phyloP scores from a whole-genome alignment of 1,140 invertebrate species.

The Lerema accius region DNA sequence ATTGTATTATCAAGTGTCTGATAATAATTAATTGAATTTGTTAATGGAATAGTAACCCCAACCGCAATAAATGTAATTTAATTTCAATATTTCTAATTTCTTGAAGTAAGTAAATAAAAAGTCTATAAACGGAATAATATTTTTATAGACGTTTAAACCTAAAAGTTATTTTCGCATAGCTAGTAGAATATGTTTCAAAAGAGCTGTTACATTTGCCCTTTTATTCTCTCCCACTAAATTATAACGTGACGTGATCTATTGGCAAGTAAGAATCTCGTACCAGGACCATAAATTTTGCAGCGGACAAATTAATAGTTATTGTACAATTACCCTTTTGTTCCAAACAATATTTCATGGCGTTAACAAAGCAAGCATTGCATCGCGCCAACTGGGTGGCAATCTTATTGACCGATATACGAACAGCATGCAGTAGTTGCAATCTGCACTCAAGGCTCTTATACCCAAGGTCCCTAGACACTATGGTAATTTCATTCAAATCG shows the following conservation, averaged over 20 bases:
- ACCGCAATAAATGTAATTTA: too few species aligned
- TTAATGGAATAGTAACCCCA: too few species aligned
- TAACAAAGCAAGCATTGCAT: slow-evolving; percentile 25
- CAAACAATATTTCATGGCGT: slow-evolving; percentile 13
- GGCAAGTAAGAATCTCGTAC: slow-evolving; percentile 14
- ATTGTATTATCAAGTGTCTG: too few species aligned
- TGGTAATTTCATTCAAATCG: slow-evolving; percentile 22
- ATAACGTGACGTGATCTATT: slow-evolving; percentile 1
- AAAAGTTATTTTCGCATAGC: too few species aligned
- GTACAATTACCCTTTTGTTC: slow-evolving; percentile 24
- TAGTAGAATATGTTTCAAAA: too few species aligned
- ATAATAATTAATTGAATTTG: too few species aligned
- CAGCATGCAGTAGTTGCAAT: slow-evolving; percentile 2
- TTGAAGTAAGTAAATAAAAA: too few species aligned
- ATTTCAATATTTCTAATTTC: too few species aligned
- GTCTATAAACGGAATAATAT: too few species aligned
- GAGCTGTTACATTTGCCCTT: too few species aligned
- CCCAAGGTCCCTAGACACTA: slow-evolving; percentile 10
- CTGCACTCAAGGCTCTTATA: slow-evolving; percentile 11
- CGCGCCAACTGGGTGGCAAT: slow-evolving; percentile 20
- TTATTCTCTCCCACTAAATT: too few species aligned
- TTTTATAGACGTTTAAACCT: too few species aligned
- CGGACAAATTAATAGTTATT: slow-evolving; percentile 5
- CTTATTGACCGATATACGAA: slow-evolving; percentile 24
- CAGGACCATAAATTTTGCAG: slow-evolving; percentile 7